These are phyloP conservation scores for Gobiocypris rarus DNA, from an alignment of 2,113 vertebrate genomes.

Conservation along the genomic window DNA sequence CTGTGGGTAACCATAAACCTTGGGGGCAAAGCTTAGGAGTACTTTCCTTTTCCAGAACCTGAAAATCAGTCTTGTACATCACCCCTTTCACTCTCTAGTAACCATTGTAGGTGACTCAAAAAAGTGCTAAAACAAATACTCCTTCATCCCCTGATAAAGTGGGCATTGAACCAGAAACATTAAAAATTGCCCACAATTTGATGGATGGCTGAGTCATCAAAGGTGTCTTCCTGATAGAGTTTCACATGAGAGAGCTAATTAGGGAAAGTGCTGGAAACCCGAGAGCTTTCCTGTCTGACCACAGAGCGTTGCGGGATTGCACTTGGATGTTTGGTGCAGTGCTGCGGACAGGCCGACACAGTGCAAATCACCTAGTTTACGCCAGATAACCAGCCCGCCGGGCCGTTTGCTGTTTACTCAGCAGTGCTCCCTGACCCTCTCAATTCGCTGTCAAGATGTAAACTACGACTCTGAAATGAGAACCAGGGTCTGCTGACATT, in stretches of 20 bases:
- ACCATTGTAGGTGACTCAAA: background rate
- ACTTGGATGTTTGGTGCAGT: slow-evolving; percentile 47
- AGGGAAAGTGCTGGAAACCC: slow-evolving; percentile 67
- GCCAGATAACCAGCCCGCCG: slow-evolving; percentile 48
- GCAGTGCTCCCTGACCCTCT: slow-evolving; percentile 46
- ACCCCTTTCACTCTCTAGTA: slow-evolving; percentile 32
- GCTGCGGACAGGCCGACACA: slow-evolving; percentile 47
- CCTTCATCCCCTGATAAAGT: slow-evolving; percentile 40
- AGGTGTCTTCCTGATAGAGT: slow-evolving; percentile 52
- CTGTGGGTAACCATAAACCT: slow-evolving; percentile 50
- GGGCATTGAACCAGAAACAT: slow-evolving; percentile 54
- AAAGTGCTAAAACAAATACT: slow-evolving; percentile 56
- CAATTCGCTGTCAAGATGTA: slow-evolving; percentile 50
- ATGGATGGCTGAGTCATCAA: slow-evolving; percentile 58
- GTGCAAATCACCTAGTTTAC: slow-evolving; percentile 60
- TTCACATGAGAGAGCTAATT: slow-evolving; percentile 61
- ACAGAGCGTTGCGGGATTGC: slow-evolving; percentile 58
- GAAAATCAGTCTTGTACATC: slow-evolving; percentile 16
- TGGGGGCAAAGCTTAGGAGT: slow-evolving; percentile 1
- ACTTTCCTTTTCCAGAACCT: slow-evolving; percentile 52
- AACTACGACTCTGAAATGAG: slow-evolving; percentile 52
- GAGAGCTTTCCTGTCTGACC: slow-evolving; percentile 59
- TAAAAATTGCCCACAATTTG: slow-evolving; percentile 56
- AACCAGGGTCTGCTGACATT: slow-evolving; percentile 37
- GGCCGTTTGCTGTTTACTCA: slow-evolving; percentile 55